phyloP scores from a whole-genome alignment of 2,113 vertebrate genomes.

The Centropus bengalensis region DNA sequence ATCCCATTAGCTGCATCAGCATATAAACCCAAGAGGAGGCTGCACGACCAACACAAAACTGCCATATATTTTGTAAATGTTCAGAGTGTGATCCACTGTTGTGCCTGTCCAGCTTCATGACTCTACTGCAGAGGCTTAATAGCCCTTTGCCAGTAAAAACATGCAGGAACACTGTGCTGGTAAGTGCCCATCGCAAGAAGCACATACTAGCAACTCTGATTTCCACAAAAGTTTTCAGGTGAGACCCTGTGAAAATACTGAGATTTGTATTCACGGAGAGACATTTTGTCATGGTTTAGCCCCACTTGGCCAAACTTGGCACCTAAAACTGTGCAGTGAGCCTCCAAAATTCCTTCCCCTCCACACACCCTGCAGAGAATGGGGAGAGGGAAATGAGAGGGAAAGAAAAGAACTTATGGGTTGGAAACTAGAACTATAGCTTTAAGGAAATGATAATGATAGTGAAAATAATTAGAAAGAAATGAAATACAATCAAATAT shows the following conservation, averaged over 20 bases:
- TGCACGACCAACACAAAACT: not conserved
- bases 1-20: not conserved
- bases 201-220: rapidly evolving
- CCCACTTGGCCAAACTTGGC: no score
- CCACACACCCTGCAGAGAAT: no score
- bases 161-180: not conserved
- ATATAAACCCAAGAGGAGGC: not conserved
- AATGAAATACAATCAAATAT: no score
- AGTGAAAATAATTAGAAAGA: no score
- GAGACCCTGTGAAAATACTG: not conserved
- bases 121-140: not conserved
- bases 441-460: no score
- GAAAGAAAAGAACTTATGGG: no score
- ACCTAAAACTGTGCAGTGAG: no score
- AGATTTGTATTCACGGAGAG: not conserved
- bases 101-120: not conserved
- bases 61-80: not conserved
- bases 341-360: no score
- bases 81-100: not conserved
- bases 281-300: no score
- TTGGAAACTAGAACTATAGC: no score
- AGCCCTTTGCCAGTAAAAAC: not conserved
- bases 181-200: not conserved
- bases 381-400: no score
- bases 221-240: not conserved